These are phyloP conservation scores for Turritopsis rubra DNA, from an alignment of 30 jellyfish, hydroid and myxozoan species.

Conservation along the genomic window DNA sequence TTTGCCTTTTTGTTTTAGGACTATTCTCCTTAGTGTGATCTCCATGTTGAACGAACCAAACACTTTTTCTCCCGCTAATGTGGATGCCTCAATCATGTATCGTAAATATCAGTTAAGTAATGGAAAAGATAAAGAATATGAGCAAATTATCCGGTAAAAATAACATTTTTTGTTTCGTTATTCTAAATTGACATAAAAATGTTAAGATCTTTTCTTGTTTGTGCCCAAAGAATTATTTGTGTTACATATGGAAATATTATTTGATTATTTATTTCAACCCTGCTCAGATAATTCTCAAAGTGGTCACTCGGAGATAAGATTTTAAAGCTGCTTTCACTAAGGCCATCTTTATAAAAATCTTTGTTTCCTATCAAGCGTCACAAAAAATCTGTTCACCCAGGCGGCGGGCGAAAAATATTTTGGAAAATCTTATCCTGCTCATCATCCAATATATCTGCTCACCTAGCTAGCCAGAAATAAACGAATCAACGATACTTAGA, in stretches of 20 bases:
- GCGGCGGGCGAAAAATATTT: no score
- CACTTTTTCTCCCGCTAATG: constrained; percentile 92
- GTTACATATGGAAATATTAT: no score
- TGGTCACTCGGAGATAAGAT: neutral
- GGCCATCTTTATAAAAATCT: neutral
- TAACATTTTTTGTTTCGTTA: neutral
- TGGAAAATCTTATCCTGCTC: no score
- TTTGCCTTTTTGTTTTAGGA: constrained; percentile 33
- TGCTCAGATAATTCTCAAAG: neutral
- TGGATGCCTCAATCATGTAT: constrained; percentile 87
- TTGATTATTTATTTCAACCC: no score
- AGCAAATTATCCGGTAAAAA: constrained; percentile 58
- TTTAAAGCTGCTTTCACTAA: neutral
- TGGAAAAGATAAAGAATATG: constrained; percentile 79
- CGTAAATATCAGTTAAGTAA: constrained; percentile 55
- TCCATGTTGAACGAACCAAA: constrained; percentile 87
- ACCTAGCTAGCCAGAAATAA: no score
- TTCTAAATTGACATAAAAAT: neutral
- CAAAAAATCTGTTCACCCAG: no score
- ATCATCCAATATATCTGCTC: no score
- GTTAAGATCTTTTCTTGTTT: neutral
- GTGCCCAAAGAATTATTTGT: no score
- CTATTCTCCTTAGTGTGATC: constrained; percentile 76
- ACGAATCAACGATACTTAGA: no score
- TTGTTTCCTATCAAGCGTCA: no score